Evolutionary conservation across 2,888 invertebrate species (phyloP).

Genomic region (Papilio gigon): DNA sequence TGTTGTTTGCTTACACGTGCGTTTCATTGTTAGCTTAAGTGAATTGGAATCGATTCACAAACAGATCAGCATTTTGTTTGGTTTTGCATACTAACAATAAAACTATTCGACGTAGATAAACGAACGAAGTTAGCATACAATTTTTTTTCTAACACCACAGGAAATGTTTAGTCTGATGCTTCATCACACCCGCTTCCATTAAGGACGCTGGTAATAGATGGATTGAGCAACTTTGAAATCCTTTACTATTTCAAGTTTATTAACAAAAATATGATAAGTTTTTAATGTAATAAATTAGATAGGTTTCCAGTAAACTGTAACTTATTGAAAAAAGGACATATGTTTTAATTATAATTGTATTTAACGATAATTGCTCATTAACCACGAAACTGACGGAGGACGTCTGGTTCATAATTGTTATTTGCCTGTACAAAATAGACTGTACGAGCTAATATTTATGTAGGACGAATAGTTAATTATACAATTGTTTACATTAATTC

Average conservation of each 20-base stretch:
- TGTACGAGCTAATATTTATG: background rate
- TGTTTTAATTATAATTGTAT: conserved; percentile 1
- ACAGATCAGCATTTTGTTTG: conserved; percentile 10
- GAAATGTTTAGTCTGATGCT: background rate
- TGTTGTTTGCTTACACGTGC: conserved; percentile 20
- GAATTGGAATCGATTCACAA: conserved; percentile 24
- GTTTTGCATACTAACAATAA: conserved; percentile 17
- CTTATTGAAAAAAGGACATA: conserved; percentile 1
- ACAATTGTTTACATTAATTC: too few relatives aligned
- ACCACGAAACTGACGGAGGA: conserved; percentile 19
- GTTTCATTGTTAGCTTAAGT: conserved; percentile 33
- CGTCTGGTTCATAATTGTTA: conserved; percentile 2
- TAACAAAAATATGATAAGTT: background rate
- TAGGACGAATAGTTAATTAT: background rate
- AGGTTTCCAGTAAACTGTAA: background rate
- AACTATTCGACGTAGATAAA: background rate
- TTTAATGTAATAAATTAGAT: background rate
- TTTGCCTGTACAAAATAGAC: background rate
- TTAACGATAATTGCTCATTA: background rate
- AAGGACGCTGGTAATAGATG: background rate
- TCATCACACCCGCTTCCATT: too few relatives aligned
- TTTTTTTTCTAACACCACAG: background rate
- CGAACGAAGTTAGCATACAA: background rate
- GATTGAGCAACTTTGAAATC: background rate
- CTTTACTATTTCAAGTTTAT: background rate